A percentile compares a stretch with the other conserved stretches of the same genome.
phyloP scores from a whole-genome alignment of 2,797 vertebrate genomes.

The Macropus fuliginosus region DNA sequence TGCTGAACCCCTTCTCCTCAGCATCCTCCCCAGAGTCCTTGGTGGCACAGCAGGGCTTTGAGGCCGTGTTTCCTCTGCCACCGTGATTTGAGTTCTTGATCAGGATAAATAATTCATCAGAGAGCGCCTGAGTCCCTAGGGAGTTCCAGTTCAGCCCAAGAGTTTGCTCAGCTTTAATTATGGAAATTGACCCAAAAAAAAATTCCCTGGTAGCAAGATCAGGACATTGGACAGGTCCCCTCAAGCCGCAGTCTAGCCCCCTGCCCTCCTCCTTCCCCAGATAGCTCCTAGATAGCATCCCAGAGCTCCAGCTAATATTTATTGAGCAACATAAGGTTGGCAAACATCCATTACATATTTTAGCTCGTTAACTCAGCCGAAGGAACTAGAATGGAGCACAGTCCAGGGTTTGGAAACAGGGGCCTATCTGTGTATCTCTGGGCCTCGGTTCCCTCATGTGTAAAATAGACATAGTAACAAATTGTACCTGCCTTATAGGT shows the following conservation, averaged over 20 bases:
- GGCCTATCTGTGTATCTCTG: neutral
- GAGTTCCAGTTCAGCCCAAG: neutral
- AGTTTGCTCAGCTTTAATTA: neutral
- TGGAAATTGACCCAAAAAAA: neutral
- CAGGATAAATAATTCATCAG: slow-evolving; percentile 5
- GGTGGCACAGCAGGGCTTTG: neutral
- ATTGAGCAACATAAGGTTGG: neutral
- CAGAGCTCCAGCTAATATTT: neutral
- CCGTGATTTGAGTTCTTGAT: neutral
- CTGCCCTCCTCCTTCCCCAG: neutral
- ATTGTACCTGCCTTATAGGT: neutral
- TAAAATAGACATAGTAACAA: neutral
- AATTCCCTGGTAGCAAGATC: neutral
- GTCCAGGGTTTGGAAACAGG: neutral
- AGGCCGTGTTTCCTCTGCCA: neutral
- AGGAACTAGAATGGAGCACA: neutral
- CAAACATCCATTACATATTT: neutral
- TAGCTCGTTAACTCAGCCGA: neutral
- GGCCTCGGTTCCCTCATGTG: neutral
- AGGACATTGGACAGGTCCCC: neutral
- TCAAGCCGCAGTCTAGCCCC: neutral
- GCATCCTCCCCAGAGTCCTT: neutral
- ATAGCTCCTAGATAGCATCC: neutral
- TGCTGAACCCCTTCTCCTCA: neutral
- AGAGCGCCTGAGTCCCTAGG: neutral